Evolutionary conservation across 2,113 vertebrate species (phyloP), one percentile per base, ranked within the genome.

Genomic region (Struthidea cinerea): DNA sequence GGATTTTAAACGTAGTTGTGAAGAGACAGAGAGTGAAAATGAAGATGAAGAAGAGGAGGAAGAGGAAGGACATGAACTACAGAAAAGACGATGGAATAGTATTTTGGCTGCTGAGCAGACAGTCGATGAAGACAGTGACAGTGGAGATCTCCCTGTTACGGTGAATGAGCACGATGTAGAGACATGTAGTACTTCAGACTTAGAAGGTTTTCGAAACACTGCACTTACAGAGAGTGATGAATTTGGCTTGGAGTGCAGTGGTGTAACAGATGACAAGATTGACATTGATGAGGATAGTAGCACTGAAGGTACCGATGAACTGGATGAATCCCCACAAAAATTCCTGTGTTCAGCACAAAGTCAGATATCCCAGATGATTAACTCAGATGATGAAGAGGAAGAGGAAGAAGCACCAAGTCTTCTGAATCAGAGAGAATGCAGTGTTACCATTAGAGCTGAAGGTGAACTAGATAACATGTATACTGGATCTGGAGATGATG

Each of bases 401-500:
- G 97, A 97, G 13, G 97, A 98, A 7, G 97, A 97, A 64, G 95
- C 94, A 84, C 28, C 33, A 39, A 79, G 85, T 80, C 84, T 87
- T 50, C 18, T 94, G 16, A 96, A 93, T 23, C 73, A 47, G 70
- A 87, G 94, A 64, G 86, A 91, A 23, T 96, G 97, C 57, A 47
- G 97, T 57, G 95, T 98, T 76, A 94, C 94, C n/a, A 7, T 97
- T 50, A 98, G 94, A 96, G 95, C 97, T 49, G 98, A 98, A 91
- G 97, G 98, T 80, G 98, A 98, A 23, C 94, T 98, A 75, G 98
- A 96, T 75, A 97, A 93, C 13, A 93, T 95, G 3, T 98, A 95
- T 5, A 96, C 98, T 63, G 98, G 97, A 35, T 99, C 98, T 69
- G 98, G 98, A 70, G 98, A 98, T n/a, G 98, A 99, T 16, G 95